These are phyloP conservation scores for Apteryx mantelli DNA, from an alignment of 2,113 vertebrate species.

Conservation along the genomic window DNA sequence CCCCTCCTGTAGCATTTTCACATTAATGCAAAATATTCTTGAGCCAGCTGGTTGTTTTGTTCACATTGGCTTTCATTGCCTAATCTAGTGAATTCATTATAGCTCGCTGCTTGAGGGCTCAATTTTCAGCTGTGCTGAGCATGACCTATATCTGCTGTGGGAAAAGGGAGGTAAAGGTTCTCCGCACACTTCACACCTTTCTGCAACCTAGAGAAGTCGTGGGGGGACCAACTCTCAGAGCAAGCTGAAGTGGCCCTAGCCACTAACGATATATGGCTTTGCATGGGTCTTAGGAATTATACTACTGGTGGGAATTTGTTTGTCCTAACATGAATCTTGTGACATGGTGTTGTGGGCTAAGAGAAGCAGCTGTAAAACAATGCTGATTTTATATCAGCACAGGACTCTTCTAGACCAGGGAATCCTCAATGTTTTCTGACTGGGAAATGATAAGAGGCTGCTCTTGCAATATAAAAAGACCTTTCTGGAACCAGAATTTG, in stretches of 20 bases:
- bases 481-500: neutral
- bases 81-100: conserved; percentile 64
- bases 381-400: neutral
- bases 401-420: neutral
- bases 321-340: rapidly evolving
- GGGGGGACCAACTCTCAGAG: rapidly evolving
- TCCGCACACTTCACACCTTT: neutral
- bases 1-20: neutral
- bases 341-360: neutral
- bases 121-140: conserved; percentile 46
- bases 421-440: neutral
- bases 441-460: neutral
- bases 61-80: conserved; percentile 52
- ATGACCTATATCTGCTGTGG: conserved; percentile 60
- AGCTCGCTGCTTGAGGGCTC: conserved; percentile 53
- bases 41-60: conserved; percentile 58
- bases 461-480: neutral
- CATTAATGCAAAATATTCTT: neutral
- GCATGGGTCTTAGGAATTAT: neutral
- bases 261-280: neutral
- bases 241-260: neutral
- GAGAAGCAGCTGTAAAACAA: neutral
- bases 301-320: neutral
- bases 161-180: conserved; percentile 44
- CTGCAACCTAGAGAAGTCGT: rapidly evolving